Conservation (phyloP, 2,797 vertebrate genomes). For the Nyctibius grandis region DNA sequence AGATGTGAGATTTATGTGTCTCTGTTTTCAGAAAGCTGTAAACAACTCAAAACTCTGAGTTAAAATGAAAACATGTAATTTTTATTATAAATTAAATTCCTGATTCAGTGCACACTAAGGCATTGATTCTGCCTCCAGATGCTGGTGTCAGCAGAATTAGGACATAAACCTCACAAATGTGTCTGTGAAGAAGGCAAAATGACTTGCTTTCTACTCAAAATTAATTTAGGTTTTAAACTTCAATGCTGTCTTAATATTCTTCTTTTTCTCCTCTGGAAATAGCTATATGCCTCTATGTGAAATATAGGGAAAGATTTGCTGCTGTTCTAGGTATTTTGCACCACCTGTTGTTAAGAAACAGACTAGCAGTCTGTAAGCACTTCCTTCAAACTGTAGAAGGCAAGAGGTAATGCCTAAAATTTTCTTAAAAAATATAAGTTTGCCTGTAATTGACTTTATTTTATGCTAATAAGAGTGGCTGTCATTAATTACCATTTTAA, state of each 20-base stretch:
- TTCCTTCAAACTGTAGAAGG: background rate
- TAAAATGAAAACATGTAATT: slow-evolving; percentile 1
- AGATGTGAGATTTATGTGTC: background rate
- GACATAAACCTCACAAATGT: background rate
- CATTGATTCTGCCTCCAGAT: background rate
- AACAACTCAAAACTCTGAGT: background rate
- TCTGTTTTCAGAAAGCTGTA: background rate
- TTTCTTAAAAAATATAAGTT: background rate
- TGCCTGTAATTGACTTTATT: slow-evolving; percentile 18
- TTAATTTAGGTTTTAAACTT: background rate
- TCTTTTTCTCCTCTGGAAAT: background rate
- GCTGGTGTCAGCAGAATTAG: background rate
- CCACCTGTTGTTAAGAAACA: background rate
- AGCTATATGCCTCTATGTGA: accelerated
- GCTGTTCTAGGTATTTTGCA: background rate
- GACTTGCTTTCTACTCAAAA: background rate
- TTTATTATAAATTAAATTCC: slow-evolving; percentile 12
- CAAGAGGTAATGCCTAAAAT: background rate
- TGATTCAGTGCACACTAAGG: background rate
- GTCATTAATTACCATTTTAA: slow-evolving; percentile 68
- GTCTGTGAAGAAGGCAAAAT: background rate
- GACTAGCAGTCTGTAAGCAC: background rate
- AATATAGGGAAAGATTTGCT: background rate
- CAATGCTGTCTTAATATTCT: background rate
- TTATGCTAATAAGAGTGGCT: slow-evolving; percentile 51